These are phyloP conservation scores for Rhabdomys dilectus DNA, from an alignment of 2,113 vertebrate species.

Conservation along the genomic window DNA sequence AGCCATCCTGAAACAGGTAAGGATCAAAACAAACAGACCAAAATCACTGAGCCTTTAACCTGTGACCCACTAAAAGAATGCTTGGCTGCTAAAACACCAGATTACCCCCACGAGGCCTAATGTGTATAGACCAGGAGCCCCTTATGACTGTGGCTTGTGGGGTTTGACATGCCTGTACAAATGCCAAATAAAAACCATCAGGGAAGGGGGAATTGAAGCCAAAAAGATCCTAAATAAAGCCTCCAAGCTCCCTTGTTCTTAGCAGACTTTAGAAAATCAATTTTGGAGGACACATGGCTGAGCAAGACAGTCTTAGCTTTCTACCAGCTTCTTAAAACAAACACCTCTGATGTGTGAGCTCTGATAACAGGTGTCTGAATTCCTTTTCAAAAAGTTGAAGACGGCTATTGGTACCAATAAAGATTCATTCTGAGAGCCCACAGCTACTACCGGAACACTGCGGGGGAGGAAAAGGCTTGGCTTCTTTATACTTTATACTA, in stretches of 20 bases:
- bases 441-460: neutral
- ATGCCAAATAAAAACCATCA: neutral
- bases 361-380: neutral
- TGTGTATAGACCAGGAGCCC: neutral
- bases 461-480: neutral
- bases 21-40: neutral
- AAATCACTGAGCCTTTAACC: neutral
- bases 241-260: neutral
- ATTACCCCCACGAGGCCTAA: neutral
- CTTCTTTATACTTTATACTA: neutral
- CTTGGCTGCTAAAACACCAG: neutral
- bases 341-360: neutral
- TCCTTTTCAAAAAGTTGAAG: neutral
- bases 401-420: neutral
- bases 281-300: neutral
- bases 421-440: neutral
- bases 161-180: neutral
- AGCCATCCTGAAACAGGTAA: neutral
- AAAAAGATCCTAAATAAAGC: neutral
- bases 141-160: neutral
- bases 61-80: neutral
- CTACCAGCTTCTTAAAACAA: neutral
- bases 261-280: neutral
- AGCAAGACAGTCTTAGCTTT: neutral
- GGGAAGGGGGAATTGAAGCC: neutral